Base-by-base conservation (phyloP, 2,888 invertebrate genomes). In the Rhagium mordax region DNA sequence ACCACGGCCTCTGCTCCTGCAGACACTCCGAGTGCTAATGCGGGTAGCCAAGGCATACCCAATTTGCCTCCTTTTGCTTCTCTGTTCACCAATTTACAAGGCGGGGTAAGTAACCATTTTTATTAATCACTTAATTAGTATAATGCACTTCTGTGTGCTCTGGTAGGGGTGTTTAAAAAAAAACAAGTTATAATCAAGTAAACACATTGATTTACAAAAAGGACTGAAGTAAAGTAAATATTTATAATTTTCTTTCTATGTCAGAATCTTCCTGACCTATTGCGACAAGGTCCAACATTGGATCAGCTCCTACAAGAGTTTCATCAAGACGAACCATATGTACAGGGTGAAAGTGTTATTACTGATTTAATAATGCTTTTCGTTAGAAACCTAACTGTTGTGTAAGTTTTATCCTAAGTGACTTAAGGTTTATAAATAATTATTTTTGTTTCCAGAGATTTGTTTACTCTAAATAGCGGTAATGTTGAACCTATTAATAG, bases 311-410 rank as follows among this genome's bases (percentile, higher is more conserved):
- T 89, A 15, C 85, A 86, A 61, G 84, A 84, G 51, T 74, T 80
- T 48, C 80, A 87, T 51, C 85, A 87, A 33, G 88, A 88, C 69
- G 86, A 87, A 53, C 83, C 84, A 18, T 87, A 88, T 74, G 83
- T 83, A 15, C 86, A 86, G 76, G 89, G 89, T 10, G 87, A 88
- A 80, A 88, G 87, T 75, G 81, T 89, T 20, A 85, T 89, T 70
- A 85, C 84, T 5, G 89, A 89, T 80, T 81, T 89, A 29, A 82
- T 88, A 41, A 87, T 88, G 87, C 81, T 87, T 20, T 73, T 87
- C 41, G 80, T 86, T 5, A 82, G 86, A 59, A 84, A 86, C 79
- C 76, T 87, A 65, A 85, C 86, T 10, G 77, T 87, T 71, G 85
- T 84, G 89, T 89, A 85, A 85, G 86, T 85, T 33, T 71, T 64